Conservation (phyloP, 2,888 invertebrate genomes). For the Axea sp. region DNA sequence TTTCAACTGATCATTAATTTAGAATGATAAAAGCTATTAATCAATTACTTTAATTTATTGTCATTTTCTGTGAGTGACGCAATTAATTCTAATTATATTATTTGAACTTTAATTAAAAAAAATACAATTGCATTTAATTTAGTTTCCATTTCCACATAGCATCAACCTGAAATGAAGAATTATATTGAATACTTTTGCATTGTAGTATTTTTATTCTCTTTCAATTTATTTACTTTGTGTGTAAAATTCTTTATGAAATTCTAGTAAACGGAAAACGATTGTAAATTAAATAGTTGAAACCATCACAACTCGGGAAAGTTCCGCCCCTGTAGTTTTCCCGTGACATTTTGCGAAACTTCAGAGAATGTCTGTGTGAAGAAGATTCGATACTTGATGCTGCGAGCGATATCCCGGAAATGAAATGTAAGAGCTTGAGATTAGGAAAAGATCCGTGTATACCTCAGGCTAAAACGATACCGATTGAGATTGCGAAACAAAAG, state of each 20-base stretch:
- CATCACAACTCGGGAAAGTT: constrained; percentile 18
- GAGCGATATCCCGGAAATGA: constrained; percentile 64
- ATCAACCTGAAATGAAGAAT: too few species aligned
- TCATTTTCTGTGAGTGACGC: too few species aligned
- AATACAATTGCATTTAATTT: too few species aligned
- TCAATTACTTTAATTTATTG: too few species aligned
- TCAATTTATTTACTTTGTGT: not conserved
- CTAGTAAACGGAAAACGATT: constrained; percentile 13
- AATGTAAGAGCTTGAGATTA: constrained; percentile 47
- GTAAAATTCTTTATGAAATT: too few species aligned
- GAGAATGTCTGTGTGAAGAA: constrained; percentile 36
- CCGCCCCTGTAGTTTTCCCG: too few species aligned
- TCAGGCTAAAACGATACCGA: constrained; percentile 8
- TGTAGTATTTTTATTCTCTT: not conserved
- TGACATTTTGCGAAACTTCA: constrained; percentile 31
- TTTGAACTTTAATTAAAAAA: too few species aligned
- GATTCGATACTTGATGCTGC: constrained; percentile 40
- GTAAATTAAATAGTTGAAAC: constrained; percentile 33
- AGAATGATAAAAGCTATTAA: too few species aligned
- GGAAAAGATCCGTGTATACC: constrained; percentile 6
- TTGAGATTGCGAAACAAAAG: constrained; percentile 42
- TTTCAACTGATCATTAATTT: not conserved
- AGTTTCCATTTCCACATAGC: too few species aligned
- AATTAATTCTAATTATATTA: too few species aligned
- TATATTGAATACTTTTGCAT: too few species aligned